Percentiles rank a stretch among this genome's conserved stretches.
phyloP scores from a whole-genome alignment of 1,140 invertebrate genomes.

The Ceratosolen solmsi region DNA sequence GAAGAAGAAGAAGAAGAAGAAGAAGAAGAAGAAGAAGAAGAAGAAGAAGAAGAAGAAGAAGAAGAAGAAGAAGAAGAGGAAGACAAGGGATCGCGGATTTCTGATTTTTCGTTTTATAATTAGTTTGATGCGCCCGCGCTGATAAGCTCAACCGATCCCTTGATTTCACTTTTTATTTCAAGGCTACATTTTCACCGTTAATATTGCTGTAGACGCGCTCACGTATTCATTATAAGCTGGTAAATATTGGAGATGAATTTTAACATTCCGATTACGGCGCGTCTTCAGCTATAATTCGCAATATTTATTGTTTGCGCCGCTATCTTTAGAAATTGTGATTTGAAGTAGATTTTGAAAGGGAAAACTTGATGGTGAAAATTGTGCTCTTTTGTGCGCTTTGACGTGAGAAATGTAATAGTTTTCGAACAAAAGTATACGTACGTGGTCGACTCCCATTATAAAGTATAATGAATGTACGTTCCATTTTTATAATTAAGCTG shows the following conservation, averaged over 20 bases:
- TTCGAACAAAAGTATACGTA: not conserved
- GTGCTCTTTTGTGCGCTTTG: too few species aligned
- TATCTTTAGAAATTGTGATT: too few species aligned
- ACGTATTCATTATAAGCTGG: not conserved
- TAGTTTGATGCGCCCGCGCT: not conserved
- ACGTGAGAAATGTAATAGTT: not conserved
- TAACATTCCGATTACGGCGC: not conserved
- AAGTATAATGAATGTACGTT: not conserved
- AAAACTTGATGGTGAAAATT: not conserved
- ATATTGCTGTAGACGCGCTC: not conserved
- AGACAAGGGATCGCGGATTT: conserved; percentile 21
- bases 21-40: not conserved
- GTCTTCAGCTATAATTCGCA: too few species aligned
- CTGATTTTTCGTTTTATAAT: conserved; percentile 29
- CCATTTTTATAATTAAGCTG: not conserved
- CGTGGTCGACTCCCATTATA: not conserved
- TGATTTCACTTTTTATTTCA: not conserved
- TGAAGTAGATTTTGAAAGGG: too few species aligned
- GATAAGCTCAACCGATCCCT: conserved; percentile 2
- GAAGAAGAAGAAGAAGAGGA: not conserved
- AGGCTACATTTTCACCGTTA: not conserved
- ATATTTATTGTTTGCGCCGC: too few species aligned
- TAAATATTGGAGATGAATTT: not conserved
- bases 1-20: not conserved
- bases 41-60: not conserved